Base-by-base conservation (phyloP, 2,888 invertebrate species). In the Amiota minor region DNA sequence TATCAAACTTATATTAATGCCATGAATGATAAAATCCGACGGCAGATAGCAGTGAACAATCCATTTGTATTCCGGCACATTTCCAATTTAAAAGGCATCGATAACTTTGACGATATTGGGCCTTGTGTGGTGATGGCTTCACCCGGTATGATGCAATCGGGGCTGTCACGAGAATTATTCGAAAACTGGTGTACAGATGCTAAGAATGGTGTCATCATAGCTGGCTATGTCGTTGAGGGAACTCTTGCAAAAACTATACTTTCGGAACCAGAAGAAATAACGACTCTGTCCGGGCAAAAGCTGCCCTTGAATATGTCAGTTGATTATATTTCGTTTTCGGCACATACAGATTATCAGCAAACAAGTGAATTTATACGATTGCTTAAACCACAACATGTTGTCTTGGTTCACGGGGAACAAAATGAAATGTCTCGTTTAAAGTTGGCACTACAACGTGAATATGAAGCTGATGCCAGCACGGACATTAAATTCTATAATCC, bases 81-180 rank as follows among this genome's bases (percentile, higher is more conserved):
- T 79, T 97, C 97, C 1, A 97, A 97, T 89, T 90, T 97, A 4
- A 97, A 97, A 72, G 87, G 98, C 61, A 98, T 99, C 86, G 99
- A 99, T 89, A 98, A 99, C 90, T 99, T 99, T 91, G 99, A 99
- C 84, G 99, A 99, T 90, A 96, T 98, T 72, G 99, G 99, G 0
- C 99, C 99, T 0, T 99, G 99, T 87, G 99, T 99, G n/a, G 96
- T 99, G 45, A 96, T 99, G 96, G 99, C 99, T 1, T 97, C 97
- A 0, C 99, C 99, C 0, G 99, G 99, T 88, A 99, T 99, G 99
- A 97, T 99, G 97, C 99, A 99, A 91, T 98, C 97, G 83, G 99
- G 99, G 0, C 91, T 99, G 23, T 98, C 98, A 0, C 91, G 99
- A 49, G 99, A 99, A 88, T 92, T 99, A 64, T 99, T 99, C 91